Evolutionary conservation across 2,888 invertebrate species (phyloP).

Genomic region (Stenotaenia linearis): DNA sequence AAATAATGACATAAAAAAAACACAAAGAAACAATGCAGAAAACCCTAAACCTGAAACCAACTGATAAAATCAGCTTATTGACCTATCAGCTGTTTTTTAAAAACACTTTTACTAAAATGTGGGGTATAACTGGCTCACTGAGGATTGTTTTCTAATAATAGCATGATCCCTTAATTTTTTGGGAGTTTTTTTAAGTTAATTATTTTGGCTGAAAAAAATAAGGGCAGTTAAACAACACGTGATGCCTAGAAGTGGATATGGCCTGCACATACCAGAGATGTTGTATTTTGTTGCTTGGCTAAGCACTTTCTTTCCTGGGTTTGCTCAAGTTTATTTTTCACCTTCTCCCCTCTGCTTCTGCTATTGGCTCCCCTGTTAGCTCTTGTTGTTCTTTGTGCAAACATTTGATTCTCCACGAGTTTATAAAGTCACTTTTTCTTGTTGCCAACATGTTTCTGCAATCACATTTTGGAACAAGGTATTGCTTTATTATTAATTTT

Average conservation of each 20-base stretch:
- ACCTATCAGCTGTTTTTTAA: neutral
- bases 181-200: neutral
- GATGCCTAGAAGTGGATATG: constrained; percentile 8
- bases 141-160: neutral
- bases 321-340: constrained; percentile 26
- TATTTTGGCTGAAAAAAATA: neutral
- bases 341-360: constrained; percentile 20
- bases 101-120: neutral
- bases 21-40: neutral
- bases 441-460: constrained; percentile 2
- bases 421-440: constrained; percentile 1
- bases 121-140: neutral
- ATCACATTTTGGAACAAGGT: constrained; percentile 13
- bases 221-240: neutral
- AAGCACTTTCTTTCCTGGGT: constrained; percentile 26
- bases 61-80: neutral
- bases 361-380: constrained; percentile 26
- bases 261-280: constrained; percentile 15
- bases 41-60: neutral
- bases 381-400: constrained; percentile 24
- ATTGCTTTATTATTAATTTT: neutral
- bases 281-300: constrained; percentile 26
- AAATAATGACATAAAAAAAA: neutral
- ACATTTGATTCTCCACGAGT: constrained; percentile 8
- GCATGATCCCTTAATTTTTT: neutral